Conservation (phyloP, 1,140 invertebrate species). For the Drosophila malerkotliana region DNA sequence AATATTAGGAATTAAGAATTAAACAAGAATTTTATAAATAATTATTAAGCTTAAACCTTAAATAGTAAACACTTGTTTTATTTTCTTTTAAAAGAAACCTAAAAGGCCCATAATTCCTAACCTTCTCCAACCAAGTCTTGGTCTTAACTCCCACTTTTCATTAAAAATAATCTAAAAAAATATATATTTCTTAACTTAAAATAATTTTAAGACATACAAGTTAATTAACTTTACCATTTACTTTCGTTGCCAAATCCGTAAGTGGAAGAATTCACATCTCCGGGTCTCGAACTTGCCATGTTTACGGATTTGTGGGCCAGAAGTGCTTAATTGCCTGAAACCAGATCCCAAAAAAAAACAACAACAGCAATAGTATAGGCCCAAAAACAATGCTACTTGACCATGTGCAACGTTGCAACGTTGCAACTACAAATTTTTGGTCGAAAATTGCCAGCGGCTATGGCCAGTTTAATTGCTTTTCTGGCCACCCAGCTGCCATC, state of each 20-base stretch:
- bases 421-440: conserved; percentile 31
- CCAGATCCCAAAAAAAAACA: not conserved
- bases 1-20: too few species aligned
- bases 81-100: too few species aligned
- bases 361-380: not conserved
- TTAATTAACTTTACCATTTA: not conserved
- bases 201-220: too few species aligned
- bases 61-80: too few species aligned
- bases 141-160: too few species aligned
- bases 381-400: not conserved
- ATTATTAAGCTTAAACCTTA: too few species aligned
- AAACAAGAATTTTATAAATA: too few species aligned
- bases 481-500: not conserved
- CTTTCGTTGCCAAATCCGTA: not conserved
- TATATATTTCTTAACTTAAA: too few species aligned
- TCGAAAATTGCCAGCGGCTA: conserved; percentile 53
- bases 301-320: conserved; percentile 41
- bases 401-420: conserved; percentile 37
- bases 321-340: conserved; percentile 47
- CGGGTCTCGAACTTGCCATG: conserved; percentile 2
- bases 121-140: too few species aligned
- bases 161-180: too few species aligned
- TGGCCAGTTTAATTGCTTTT: conserved; percentile 63
- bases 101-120: too few species aligned
- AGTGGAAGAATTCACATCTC: conserved; percentile 4